A percentile compares a stretch with the other conserved stretches of the same genome.
Evolutionary conservation across 2,113 vertebrate genomes (phyloP).

Genomic region (Orthonyx spaldingii): DNA sequence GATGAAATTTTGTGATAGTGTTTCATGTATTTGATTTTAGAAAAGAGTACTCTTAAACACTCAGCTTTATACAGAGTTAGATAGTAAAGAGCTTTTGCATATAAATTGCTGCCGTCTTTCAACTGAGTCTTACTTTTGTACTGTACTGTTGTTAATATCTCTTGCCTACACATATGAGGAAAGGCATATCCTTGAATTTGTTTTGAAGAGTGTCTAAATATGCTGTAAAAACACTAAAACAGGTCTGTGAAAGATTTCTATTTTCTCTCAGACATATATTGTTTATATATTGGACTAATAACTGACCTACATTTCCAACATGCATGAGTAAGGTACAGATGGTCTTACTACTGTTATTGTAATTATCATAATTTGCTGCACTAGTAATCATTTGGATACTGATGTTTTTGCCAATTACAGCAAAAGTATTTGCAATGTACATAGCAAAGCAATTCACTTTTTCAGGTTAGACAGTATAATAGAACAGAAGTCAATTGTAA

Average conservation of each 20-base stretch:
- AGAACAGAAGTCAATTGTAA: constrained; percentile 35
- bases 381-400: background rate
- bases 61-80: background rate
- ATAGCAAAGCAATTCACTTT: constrained; percentile 1
- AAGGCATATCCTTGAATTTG: background rate
- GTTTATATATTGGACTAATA: background rate
- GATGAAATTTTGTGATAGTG: background rate
- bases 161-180: background rate
- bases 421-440: background rate
- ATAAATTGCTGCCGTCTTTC: background rate
- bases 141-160: background rate
- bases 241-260: background rate
- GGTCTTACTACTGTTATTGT: background rate
- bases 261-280: background rate
- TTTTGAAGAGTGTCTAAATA: background rate
- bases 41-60: background rate
- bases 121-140: background rate
- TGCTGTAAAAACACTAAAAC: background rate
- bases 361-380: background rate
- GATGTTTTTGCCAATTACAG: background rate
- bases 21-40: background rate
- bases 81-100: background rate
- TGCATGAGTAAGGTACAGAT: background rate
- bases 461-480: background rate
- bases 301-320: background rate